Percentiles rank a stretch among this genome's conserved stretches.
phyloP scores from a whole-genome alignment of 1,140 invertebrate species.

The Penaeus japonicus region DNA sequence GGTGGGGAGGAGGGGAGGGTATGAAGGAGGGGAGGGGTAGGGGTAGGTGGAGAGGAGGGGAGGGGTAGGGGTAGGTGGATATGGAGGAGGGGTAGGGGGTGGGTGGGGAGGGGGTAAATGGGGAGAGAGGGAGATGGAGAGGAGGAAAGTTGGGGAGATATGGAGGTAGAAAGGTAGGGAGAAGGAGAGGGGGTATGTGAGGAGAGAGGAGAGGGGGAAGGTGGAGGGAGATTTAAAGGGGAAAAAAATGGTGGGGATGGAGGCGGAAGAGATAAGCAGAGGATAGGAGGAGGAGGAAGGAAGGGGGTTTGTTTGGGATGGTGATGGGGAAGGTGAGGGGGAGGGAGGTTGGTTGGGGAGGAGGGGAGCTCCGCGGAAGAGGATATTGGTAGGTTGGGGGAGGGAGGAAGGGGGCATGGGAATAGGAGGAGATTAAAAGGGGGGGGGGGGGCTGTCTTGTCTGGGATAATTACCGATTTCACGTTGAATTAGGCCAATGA shows the following conservation, averaged over 20 bases:
- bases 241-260: not conserved
- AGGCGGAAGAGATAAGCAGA: not conserved
- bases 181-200: too few relatives aligned
- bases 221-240: not conserved
- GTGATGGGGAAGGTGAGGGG: not conserved
- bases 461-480: too few relatives aligned
- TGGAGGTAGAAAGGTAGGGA: not conserved
- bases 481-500: too few relatives aligned
- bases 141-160: not conserved
- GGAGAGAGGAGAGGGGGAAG: not conserved
- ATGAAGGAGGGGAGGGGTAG: too few relatives aligned
- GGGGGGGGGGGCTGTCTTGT: not conserved
- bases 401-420: not conserved
- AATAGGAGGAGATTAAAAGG: not conserved
- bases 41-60: too few relatives aligned
- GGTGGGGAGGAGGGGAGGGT: too few relatives aligned
- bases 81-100: not conserved
- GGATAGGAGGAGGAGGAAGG: not conserved
- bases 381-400: not conserved
- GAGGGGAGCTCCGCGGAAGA: too few relatives aligned
- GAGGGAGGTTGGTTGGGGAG: not conserved
- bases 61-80: not conserved
- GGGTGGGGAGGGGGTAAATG: not conserved
- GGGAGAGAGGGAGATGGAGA: not conserved
- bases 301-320: not conserved